A percentile compares a stretch with the other conserved stretches of the same genome.
These are phyloP conservation scores for Scrobipalpa costella DNA, from an alignment of 2,888 invertebrate species.

Conservation along the genomic window DNA sequence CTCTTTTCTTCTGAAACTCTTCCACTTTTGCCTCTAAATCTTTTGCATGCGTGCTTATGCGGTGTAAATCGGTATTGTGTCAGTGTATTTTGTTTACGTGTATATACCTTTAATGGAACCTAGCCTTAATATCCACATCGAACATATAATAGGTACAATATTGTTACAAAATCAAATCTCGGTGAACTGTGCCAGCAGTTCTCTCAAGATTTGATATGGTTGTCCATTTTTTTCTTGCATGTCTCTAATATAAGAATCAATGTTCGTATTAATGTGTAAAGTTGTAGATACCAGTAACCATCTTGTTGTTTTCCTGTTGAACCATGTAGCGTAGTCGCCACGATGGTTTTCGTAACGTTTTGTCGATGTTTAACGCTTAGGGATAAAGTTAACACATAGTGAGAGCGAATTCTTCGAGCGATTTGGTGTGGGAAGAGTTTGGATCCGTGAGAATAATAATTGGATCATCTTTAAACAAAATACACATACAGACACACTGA, in stretches of 20 bases:
- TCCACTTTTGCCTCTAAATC: slow-evolving; percentile 72
- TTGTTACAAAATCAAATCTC: slow-evolving; percentile 44
- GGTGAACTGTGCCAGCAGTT: slow-evolving; percentile 33
- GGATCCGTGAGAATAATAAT: slow-evolving; percentile 31
- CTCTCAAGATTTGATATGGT: slow-evolving; percentile 43
- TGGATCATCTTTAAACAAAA: slow-evolving; percentile 32
- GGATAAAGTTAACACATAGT: slow-evolving; percentile 61
- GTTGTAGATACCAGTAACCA: slow-evolving; percentile 54
- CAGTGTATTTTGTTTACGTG: slow-evolving; percentile 70
- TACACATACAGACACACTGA: slow-evolving; percentile 29
- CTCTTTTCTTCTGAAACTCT: slow-evolving; percentile 43
- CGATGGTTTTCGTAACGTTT: slow-evolving; percentile 49
- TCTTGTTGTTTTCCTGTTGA: slow-evolving; percentile 60
- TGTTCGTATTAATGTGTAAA: slow-evolving; percentile 67
- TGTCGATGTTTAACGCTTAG: slow-evolving; percentile 77
- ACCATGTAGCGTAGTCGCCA: slow-evolving; percentile 56
- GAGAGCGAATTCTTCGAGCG: slow-evolving; percentile 76
- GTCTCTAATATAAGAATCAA: slow-evolving; percentile 68
- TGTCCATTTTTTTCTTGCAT: slow-evolving; percentile 69
- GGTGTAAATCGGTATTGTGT: slow-evolving; percentile 61
- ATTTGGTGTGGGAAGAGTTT: slow-evolving; percentile 41
- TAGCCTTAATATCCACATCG: slow-evolving; percentile 80
- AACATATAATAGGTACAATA: slow-evolving; percentile 68
- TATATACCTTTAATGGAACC: slow-evolving; percentile 68
- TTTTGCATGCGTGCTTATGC: slow-evolving; percentile 80